A percentile compares a stretch with the other conserved stretches of the same genome.
phyloP scores from a whole-genome alignment of 1,140 invertebrate species.

The Orius insidiosus region DNA sequence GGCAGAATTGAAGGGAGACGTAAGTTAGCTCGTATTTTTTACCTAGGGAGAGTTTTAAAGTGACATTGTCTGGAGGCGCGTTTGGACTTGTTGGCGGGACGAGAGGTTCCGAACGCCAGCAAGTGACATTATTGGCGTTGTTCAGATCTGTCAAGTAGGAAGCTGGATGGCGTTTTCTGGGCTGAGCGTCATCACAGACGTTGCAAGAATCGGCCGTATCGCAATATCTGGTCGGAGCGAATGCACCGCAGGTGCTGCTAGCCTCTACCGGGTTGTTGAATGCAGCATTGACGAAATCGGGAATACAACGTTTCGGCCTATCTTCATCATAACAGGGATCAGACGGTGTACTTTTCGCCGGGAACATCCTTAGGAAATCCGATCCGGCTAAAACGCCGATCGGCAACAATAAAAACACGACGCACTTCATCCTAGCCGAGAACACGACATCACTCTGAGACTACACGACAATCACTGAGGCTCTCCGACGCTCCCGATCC shows the following conservation, averaged over 20 bases:
- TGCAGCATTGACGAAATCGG: conserved; percentile 96
- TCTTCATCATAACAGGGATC: conserved; percentile 84
- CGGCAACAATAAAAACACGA: too few species aligned
- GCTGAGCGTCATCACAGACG: conserved; percentile 69
- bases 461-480: too few species aligned
- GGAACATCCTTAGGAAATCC: conserved; percentile 41
- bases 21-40: conserved; percentile 98
- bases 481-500: too few species aligned
- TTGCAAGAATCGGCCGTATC: conserved; percentile 51
- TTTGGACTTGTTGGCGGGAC: conserved; percentile 35
- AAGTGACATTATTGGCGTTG: conserved; percentile 91
- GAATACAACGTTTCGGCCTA: conserved; percentile 68
- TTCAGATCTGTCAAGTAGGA: conserved; percentile 93
- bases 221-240: conserved; percentile 46
- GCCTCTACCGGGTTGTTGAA: conserved; percentile 74
- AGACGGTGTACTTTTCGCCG: conserved; percentile 30
- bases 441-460: too few species aligned
- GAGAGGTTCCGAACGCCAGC: conserved; percentile 84
- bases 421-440: too few species aligned
- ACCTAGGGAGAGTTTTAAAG: conserved; percentile 70
- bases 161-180: conserved; percentile 43
- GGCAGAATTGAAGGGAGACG: conserved; percentile 90
- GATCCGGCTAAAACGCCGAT: too few species aligned
- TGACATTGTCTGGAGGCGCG: conserved; percentile 69
- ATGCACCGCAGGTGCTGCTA: conserved; percentile 71